Base-by-base conservation (phyloP, 2,113 vertebrate genomes). In the Odontesthes bonariensis region DNA sequence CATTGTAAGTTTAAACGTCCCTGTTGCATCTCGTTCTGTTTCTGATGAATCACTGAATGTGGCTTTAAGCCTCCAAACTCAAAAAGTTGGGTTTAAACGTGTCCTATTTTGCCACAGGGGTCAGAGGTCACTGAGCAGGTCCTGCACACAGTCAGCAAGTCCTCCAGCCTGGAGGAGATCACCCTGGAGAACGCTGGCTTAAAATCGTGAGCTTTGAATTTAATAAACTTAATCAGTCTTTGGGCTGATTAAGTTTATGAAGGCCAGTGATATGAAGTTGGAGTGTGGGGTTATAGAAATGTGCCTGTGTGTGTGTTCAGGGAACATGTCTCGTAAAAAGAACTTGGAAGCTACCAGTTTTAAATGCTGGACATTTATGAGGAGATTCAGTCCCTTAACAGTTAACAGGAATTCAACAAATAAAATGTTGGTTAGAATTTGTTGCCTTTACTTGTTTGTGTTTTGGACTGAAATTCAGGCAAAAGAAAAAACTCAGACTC, bases 91-190 rank as follows among this genome's bases (percentile, higher is more conserved):
- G 4, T 13, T 11, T n/a, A 33, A 32, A 32, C 6, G 17, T 20
- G 19, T 33, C 20, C 61, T 67, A 46, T 56, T 69, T 13, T 31
- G 3, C 23, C 40, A 22, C 32, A 97, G 96, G 95, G 96, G 49
- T 96, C 96, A 32, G 96, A 97, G 91, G 96, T 97, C 54, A 92
- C 94, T 0, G 96, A 97, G 79, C 96, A 97, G 89, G 94, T 96
- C 72, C 88, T 97, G 77, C 96, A 96, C 76, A 95, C 95, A 0
- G 85, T 96, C 82, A 96, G 95, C 91, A 95, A 96, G 80, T 97
- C 96, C 0, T 95, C 94, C 78, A 95, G 95, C 77, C 92, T 96
- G 1, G 95, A 96, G 88, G 96, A 97, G 87, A 91, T 97, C 85
- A 95, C 95, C 5, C 94, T 97, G 92, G 96, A 97, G 92, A 96